Evolutionary conservation across 2,797 vertebrate genomes (phyloP), one percentile per base, ranked within the genome.

Genomic region (Anableps anableps): DNA sequence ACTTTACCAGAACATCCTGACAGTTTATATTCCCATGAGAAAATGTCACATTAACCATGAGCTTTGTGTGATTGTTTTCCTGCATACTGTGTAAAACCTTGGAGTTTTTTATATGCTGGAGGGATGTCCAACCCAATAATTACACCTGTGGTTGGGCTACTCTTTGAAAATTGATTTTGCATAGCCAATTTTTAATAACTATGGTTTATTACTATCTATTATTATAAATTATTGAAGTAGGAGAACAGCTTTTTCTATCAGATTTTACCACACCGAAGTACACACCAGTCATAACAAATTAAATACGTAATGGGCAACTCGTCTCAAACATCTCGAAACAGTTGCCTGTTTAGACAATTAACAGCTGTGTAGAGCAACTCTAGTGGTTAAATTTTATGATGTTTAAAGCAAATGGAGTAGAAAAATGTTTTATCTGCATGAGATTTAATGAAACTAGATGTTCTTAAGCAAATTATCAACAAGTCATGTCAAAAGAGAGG

Each of bases 21-120:
- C 82, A 84, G 77, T 90, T 85, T 91, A 93, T 92, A 93, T 93
- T 94, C 89, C 86, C 85, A 83, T 89, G 80, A 90, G 80, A 88
- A 89, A 84, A 90, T 74, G 66, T 80, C 85, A 88, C 84, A 79
- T 79, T 29, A 72, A 82, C 85, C 77, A 71, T 43, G 34, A 83
- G 8, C n/a, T 75, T 85, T 84, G 51, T 47, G 4, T 23, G 8
- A 36, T 74, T 76, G 16, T 82, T 58, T 87, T 78, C 79, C 88
- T 90, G 87, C 85, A 89, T 84, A 90, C 82, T 58, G 53, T 36
- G 13, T 55, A 81, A 88, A 86, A 85, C 48, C 36, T 80, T 81
- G 51, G 55, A 80, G 38, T 71, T 80, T 70, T 66, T 68, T 62
- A 17, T 43, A 45, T 70, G 31, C 43, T 72, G 60, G 75, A 48